phyloP scores from a whole-genome alignment of 2,888 invertebrate species.

The Esperia sulphurella region DNA sequence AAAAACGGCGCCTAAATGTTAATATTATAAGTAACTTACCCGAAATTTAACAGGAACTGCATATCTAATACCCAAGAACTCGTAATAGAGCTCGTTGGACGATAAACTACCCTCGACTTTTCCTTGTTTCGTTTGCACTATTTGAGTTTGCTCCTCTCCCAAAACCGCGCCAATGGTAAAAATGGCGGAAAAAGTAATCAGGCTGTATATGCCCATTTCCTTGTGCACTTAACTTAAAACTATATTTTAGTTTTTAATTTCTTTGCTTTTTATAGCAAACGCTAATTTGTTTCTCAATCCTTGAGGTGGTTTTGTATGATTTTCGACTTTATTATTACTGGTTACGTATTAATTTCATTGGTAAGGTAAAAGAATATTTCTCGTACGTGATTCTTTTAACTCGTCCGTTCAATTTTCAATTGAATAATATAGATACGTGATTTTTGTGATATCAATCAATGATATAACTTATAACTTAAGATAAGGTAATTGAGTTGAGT shows the following conservation, averaged over 20 bases:
- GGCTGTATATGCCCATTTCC: conserved; percentile 31
- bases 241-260: conserved; percentile 16
- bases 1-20: too few species aligned
- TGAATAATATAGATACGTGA: neutral
- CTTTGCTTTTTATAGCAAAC: conserved; percentile 11
- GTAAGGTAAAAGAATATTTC: too few species aligned
- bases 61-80: conserved; percentile 62
- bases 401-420: neutral
- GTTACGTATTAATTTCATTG: neutral
- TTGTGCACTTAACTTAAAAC: conserved; percentile 19
- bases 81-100: conserved; percentile 49
- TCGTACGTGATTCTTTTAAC: too few species aligned
- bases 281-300: neutral
- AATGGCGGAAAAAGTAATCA: conserved; percentile 28
- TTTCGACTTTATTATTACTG: neutral
- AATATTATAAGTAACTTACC: too few species aligned
- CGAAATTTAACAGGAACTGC: conserved; percentile 51
- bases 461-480: neutral
- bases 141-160: conserved; percentile 35
- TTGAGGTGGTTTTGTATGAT: neutral
- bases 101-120: conserved; percentile 57
- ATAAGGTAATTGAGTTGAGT: too few species aligned
- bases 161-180: conserved; percentile 23
- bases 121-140: conserved; percentile 56
- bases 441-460: neutral